A percentile compares a stretch with the other conserved stretches of the same genome.
These are phyloP conservation scores for Glomeris marginata DNA, from an alignment of 2,888 invertebrate species.

Conservation along the genomic window DNA sequence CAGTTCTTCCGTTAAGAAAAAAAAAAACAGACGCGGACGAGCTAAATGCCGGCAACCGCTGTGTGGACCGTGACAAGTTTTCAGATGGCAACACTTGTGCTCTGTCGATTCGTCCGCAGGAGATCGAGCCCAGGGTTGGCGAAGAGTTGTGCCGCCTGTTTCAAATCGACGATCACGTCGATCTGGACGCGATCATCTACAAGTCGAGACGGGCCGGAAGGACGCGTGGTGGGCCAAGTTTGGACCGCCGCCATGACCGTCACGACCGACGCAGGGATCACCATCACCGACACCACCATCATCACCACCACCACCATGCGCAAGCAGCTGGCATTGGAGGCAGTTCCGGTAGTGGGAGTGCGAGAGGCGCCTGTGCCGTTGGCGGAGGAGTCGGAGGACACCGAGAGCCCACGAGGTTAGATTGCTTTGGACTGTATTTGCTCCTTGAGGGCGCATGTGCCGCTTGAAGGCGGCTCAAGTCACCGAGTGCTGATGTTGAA, in stretches of 20 bases:
- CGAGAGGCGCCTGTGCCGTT: background rate
- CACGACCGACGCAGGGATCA: constrained; percentile 14
- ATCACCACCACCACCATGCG: constrained; percentile 2
- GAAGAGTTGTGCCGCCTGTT: constrained; percentile 87
- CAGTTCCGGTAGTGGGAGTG: constrained; percentile 1
- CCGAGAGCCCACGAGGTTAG: no score
- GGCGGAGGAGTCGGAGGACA: constrained; percentile 33
- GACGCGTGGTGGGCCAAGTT: constrained; percentile 1
- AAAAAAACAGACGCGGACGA: no score
- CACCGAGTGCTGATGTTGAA: constrained; percentile 14
- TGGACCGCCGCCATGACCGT: constrained; percentile 15
- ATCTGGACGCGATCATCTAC: constrained; percentile 70
- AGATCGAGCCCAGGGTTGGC: constrained; percentile 90
- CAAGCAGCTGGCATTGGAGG: constrained; percentile 1
- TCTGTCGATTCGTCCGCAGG: constrained; percentile 40
- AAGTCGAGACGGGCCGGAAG: constrained; percentile 59
- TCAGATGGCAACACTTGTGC: no score
- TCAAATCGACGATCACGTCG: constrained; percentile 76
- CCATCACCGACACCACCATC: background rate
- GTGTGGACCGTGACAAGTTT: no score
- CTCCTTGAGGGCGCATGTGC: background rate
- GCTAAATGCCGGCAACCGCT: no score
- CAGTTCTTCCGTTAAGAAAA: no score
- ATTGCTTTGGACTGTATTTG: background rate
- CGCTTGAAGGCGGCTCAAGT: no score